A percentile compares a stretch with the other conserved stretches of the same genome.
Conservation (phyloP, 1,140 invertebrate species). For the Cydia fagiglandana region DNA sequence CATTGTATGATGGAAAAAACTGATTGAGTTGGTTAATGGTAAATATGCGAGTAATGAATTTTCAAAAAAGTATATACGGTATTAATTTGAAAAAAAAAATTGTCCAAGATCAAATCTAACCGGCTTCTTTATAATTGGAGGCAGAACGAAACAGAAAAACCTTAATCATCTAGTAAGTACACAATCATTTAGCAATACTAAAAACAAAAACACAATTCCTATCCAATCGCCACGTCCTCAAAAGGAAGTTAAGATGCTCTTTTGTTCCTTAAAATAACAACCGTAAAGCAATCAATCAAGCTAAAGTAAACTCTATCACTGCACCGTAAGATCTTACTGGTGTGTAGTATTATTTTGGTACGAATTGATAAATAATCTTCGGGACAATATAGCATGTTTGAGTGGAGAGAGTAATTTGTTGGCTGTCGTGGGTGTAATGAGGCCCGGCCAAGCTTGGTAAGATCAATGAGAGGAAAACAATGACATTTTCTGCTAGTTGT, state of each 20-base stretch:
- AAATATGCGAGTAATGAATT: too few species aligned
- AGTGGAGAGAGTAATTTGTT: constrained; percentile 5
- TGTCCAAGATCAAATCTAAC: too few species aligned
- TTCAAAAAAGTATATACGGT: too few species aligned
- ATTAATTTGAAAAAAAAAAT: too few species aligned
- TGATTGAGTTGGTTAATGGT: too few species aligned
- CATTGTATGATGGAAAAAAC: too few species aligned
- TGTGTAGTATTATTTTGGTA: background rate
- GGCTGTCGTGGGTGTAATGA: background rate
- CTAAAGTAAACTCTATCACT: background rate
- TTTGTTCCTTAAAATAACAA: background rate
- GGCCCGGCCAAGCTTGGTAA: background rate
- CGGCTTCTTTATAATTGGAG: too few species aligned
- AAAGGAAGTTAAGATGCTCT: constrained; percentile 2
- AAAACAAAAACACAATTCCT: background rate
- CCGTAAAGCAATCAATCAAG: background rate
- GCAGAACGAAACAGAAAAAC: too few species aligned
- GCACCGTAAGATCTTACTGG: background rate
- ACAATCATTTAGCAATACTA: background rate
- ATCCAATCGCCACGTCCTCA: background rate
- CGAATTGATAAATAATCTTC: constrained; percentile 6
- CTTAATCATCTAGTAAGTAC: background rate
- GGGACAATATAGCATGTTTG: constrained; percentile 4
- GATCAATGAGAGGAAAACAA: background rate
- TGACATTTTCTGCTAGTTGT: background rate